Evolutionary conservation across 2,797 vertebrate genomes (phyloP).

Genomic region (Buceros bicornis): DNA sequence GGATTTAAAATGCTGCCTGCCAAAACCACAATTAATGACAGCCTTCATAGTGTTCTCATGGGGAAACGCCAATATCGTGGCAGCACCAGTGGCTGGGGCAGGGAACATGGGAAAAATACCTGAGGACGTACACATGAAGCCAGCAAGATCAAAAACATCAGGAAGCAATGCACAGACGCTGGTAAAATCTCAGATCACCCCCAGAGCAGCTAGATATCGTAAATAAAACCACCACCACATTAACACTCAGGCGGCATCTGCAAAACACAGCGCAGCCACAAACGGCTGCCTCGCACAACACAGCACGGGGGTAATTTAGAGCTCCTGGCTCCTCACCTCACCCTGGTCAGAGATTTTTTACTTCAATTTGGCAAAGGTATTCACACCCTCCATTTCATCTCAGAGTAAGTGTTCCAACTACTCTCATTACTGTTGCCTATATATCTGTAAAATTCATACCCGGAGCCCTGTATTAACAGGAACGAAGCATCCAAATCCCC

Average conservation of each 20-base stretch:
- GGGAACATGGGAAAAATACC: neutral
- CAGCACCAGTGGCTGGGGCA: neutral
- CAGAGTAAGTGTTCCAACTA: neutral
- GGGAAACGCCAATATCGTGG: neutral
- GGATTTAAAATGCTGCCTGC: neutral
- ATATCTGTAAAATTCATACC: neutral
- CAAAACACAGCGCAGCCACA: neutral
- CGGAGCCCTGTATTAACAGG: neutral
- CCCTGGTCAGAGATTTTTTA: neutral
- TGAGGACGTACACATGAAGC: neutral
- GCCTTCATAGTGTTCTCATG: neutral
- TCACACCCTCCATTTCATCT: neutral
- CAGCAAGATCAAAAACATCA: neutral
- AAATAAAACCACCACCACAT: neutral
- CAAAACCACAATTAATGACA: neutral
- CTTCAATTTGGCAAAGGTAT: neutral
- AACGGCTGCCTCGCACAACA: neutral
- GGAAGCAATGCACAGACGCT: neutral
- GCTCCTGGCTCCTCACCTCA: neutral
- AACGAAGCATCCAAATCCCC: neutral
- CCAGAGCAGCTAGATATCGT: neutral
- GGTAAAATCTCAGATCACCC: neutral
- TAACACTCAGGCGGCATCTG: neutral
- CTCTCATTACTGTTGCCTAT: neutral
- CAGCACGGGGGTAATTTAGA: no score